Evolutionary conservation across 2,797 vertebrate genomes (phyloP), one percentile per base, ranked within the genome.

Genomic region (Brachymystax lenok): DNA sequence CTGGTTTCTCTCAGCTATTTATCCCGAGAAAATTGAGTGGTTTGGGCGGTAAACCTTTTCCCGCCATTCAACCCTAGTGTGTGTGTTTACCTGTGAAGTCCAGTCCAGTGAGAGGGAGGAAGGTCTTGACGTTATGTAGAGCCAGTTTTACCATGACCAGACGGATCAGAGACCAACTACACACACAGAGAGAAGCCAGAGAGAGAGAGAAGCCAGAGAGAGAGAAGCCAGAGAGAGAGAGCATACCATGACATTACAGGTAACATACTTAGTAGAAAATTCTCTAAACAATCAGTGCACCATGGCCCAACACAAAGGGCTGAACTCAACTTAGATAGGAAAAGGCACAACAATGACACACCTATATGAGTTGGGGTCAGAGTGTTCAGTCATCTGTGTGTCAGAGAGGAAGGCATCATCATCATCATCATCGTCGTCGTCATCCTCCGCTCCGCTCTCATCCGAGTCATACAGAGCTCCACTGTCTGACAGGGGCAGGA

Each of bases 311-410:
- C 10, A 46, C 40, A 46, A 46, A 46, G 10, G 8, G 40, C 40
- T 46, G 10, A 46, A 46, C 40, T 46, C 40, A 12, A 46, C 10
- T 46, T 3, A 59, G 16, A 59, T 8, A 21, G 33, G 56, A 59
- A n/a, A 59, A 0, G n/a, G 2, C 52, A 12, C 40, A 46, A 46
- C 2, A 12, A 46, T 46, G 2, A 46, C 40, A 46, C 40, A 98
- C 98, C 98, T 99, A 90, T 99, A 99, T 24, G 98, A 99, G 88
- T 95, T 96, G 71, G 96, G 95, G 85, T 99, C 96, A 56, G 93
- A 96, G 90, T 99, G 98, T 81, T 99, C 96, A 0, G 95, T 97
- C 73, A 99, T 97, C 91, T 99, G 97, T 19, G 92, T 95, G 80
- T 98, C 96, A 24, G 98, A 98, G 74, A 99, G 95, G 90, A 99